These are phyloP conservation scores for Crenuchus spilurus DNA, from an alignment of 2,797 vertebrate species.

Conservation along the genomic window DNA sequence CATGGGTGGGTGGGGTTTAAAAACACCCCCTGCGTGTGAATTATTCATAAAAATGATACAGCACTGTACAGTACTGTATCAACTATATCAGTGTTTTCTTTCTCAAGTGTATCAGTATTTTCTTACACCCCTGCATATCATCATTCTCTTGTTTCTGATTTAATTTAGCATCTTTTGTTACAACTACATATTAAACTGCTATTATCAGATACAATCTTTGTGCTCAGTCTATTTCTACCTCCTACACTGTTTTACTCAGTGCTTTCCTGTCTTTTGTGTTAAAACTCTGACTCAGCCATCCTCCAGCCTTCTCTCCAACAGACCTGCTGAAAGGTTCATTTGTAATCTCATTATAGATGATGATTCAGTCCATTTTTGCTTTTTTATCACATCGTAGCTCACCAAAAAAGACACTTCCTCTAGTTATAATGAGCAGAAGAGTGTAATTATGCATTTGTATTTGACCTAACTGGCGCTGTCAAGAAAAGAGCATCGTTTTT, in stretches of 20 bases:
- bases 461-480: not conserved
- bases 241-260: not conserved
- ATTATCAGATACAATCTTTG: not conserved
- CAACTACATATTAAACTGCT: not conserved
- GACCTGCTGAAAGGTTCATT: not conserved
- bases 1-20: too few relatives aligned
- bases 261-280: constrained; percentile 39
- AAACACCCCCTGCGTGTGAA: too few relatives aligned
- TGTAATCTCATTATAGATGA: not conserved
- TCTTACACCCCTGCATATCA: too few relatives aligned
- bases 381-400: not conserved
- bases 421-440: not conserved
- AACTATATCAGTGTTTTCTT: too few relatives aligned
- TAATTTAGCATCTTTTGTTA: not conserved
- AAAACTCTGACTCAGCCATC: constrained; percentile 29
- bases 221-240: not conserved
- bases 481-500: not conserved
- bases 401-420: not conserved
- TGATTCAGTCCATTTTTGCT: not conserved
- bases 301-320: not conserved
- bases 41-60: too few relatives aligned
- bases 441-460: constrained; percentile 11
- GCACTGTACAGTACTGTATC: too few relatives aligned
- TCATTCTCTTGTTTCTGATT: not conserved
- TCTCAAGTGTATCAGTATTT: too few relatives aligned